Conservation (phyloP, 2,113 vertebrate species). For the Hyla sarda region DNA sequence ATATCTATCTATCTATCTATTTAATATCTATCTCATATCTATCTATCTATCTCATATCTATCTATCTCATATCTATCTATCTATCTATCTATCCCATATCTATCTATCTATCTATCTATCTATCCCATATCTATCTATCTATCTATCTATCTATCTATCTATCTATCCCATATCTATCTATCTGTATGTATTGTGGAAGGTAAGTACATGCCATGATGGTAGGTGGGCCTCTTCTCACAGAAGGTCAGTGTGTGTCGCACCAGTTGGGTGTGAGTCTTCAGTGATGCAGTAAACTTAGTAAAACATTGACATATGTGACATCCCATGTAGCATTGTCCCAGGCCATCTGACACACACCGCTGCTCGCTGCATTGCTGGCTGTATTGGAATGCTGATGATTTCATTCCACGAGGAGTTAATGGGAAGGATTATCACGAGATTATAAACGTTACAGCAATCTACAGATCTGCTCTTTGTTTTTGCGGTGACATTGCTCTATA, state of each 20-base stretch:
- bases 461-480: background rate
- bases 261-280: slow-evolving; percentile 28
- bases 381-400: background rate
- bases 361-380: slow-evolving; percentile 26
- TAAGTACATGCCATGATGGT: background rate
- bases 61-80: background rate
- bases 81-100: background rate
- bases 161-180: too few relatives aligned
- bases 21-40: background rate
- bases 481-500: background rate
- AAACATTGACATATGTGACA: slow-evolving; percentile 62
- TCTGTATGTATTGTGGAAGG: background rate
- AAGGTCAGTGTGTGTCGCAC: slow-evolving; percentile 53
- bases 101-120: too few relatives aligned
- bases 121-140: too few relatives aligned
- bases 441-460: background rate
- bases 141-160: too few relatives aligned
- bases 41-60: background rate
- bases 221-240: slow-evolving; percentile 32
- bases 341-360: background rate
- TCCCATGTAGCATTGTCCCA: background rate
- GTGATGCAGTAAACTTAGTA: slow-evolving; percentile 59
- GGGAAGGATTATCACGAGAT: background rate
- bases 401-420: background rate
- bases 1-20: too few relatives aligned